Evolutionary conservation across 2,888 invertebrate genomes (phyloP).

Genomic region (Psococerastis gibbosa): DNA sequence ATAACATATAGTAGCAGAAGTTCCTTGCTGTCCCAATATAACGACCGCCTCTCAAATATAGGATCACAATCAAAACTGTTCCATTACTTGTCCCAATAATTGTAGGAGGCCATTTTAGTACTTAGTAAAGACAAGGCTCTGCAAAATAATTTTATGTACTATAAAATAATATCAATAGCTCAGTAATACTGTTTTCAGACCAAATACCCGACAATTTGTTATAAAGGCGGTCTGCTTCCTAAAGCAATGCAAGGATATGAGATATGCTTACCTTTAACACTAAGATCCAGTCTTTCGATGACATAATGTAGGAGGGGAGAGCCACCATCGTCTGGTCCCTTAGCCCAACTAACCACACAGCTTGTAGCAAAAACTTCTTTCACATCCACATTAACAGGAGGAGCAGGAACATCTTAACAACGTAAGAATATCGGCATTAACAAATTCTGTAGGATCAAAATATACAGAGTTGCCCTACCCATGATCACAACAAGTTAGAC

Average conservation of each 20-base stretch:
- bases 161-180: too few species aligned
- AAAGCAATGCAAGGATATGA: not conserved
- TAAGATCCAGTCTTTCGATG: constrained; percentile 55
- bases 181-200: not conserved
- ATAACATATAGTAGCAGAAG: too few species aligned
- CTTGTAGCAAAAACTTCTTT: constrained; percentile 74
- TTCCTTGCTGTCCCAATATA: too few species aligned
- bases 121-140: too few species aligned
- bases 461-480: too few species aligned
- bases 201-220: not conserved
- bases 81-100: too few species aligned
- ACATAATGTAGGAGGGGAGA: constrained; percentile 67
- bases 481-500: too few species aligned
- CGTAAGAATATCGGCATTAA: too few species aligned
- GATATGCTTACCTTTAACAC: constrained; percentile 29
- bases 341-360: constrained; percentile 72
- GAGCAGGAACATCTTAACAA: constrained; percentile 51
- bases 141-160: constrained; percentile 16
- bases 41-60: too few species aligned
- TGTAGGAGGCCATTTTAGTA: too few species aligned
- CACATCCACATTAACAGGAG: constrained; percentile 70
- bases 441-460: too few species aligned
- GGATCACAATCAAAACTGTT: too few species aligned
- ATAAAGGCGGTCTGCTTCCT: not conserved
- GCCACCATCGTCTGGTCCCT: constrained; percentile 77